Evolutionary conservation across 2,797 vertebrate genomes (phyloP).

Genomic region (Gymnoscopelus braueri): DNA sequence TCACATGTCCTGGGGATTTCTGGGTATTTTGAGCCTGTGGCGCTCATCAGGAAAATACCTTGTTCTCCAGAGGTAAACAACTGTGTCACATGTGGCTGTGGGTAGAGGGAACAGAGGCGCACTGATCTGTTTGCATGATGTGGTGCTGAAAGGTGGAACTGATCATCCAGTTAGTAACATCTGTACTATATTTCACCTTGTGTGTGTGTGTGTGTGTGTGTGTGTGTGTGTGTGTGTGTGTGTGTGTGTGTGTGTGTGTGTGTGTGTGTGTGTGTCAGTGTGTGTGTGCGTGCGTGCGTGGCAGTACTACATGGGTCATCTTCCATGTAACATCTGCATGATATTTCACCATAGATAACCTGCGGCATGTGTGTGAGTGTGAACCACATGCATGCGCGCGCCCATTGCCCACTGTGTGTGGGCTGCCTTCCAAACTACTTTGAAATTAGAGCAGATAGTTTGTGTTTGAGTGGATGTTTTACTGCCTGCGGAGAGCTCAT

Average conservation of each 20-base stretch:
- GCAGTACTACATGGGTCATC: neutral
- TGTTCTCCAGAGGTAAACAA: constrained; percentile 51
- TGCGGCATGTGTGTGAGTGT: constrained; percentile 17
- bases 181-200: constrained; percentile 43
- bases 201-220: neutral
- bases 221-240: constrained; percentile 2
- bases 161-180: constrained; percentile 39
- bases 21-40: constrained; percentile 41
- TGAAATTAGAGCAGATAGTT: constrained; percentile 35
- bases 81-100: constrained; percentile 44
- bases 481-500: constrained; percentile 44
- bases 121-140: constrained; percentile 35
- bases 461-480: constrained; percentile 40
- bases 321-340: constrained; percentile 45
- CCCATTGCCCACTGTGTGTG: constrained; percentile 36
- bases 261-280: constrained; percentile 10
- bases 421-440: constrained; percentile 29
- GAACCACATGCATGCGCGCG: constrained; percentile 3
- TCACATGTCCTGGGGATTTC: constrained; percentile 61
- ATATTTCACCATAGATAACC: constrained; percentile 34
- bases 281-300: too few species aligned
- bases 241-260: constrained; percentile 6
- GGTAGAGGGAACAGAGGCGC: constrained; percentile 27
- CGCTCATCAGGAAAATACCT: constrained; percentile 59
- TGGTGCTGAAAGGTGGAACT: constrained; percentile 28